Conservation (phyloP, 2,797 vertebrate species). For the Phyllotis vaccarum region DNA sequence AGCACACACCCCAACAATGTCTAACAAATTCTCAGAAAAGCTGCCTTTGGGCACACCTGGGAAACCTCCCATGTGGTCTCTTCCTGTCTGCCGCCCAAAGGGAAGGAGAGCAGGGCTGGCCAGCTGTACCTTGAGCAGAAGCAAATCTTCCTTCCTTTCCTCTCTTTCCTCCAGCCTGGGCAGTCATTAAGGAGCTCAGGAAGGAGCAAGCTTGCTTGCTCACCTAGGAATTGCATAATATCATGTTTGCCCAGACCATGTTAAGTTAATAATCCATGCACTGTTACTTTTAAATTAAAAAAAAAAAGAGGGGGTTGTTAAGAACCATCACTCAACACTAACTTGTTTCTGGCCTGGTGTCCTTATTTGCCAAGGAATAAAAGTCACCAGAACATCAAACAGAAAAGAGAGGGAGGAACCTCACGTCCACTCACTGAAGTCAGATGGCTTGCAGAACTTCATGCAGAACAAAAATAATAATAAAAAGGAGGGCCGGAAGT, state of each 20-base stretch:
- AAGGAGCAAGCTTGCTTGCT: not conserved
- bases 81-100: not conserved
- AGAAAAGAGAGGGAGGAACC: slow-evolving; percentile 27
- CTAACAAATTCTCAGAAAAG: slow-evolving; percentile 9
- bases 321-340: slow-evolving; percentile 69
- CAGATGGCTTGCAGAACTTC: not conserved
- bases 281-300: slow-evolving; percentile 63
- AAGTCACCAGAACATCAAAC: slow-evolving; percentile 78
- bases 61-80: not conserved
- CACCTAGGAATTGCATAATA: slow-evolving; percentile 57
- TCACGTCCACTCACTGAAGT: slow-evolving; percentile 50
- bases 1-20: slow-evolving; percentile 51
- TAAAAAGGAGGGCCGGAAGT: not conserved
- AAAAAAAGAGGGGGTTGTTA: not conserved
- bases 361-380: slow-evolving; percentile 78
- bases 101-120: not conserved
- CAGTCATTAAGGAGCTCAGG: slow-evolving; percentile 50
- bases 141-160: not conserved
- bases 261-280: slow-evolving; percentile 85
- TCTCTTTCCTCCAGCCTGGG: not conserved
- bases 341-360: slow-evolving; percentile 69
- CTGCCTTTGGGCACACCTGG: not conserved
- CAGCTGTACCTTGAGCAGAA: not conserved
- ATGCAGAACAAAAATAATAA: not conserved
- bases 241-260: slow-evolving; percentile 76